A percentile compares a stretch with the other conserved stretches of the same genome.
Conservation (phyloP, 2,888 invertebrate species). For the Glyphotaelius pellucidus region DNA sequence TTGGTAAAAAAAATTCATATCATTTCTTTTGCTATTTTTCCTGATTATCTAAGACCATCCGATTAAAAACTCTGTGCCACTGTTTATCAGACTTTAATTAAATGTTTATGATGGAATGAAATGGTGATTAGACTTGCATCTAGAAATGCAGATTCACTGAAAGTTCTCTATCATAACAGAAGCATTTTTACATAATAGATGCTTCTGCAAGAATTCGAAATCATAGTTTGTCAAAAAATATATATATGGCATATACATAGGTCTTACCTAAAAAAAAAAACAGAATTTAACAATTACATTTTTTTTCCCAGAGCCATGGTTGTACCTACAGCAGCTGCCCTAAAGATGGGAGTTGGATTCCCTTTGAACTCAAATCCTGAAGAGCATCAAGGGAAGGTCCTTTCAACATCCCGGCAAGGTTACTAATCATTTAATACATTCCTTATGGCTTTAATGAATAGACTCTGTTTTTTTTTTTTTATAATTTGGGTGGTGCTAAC, state of each 20-base stretch:
- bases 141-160: not conserved
- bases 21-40: too few relatives aligned
- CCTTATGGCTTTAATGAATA: too few relatives aligned
- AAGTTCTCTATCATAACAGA: not conserved
- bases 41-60: too few relatives aligned
- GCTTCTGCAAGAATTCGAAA: not conserved
- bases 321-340: slow-evolving; percentile 88
- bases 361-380: slow-evolving; percentile 85
- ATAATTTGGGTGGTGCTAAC: too few relatives aligned
- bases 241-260: too few relatives aligned
- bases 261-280: too few relatives aligned
- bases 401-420: slow-evolving; percentile 81
- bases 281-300: not conserved
- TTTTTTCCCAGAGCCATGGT: slow-evolving; percentile 80
- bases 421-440: slow-evolving; percentile 47
- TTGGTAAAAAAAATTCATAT: too few relatives aligned
- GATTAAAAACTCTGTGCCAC: slow-evolving; percentile 10
- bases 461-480: too few relatives aligned
- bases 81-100: not conserved
- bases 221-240: not conserved
- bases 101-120: not conserved
- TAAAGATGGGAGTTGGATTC: slow-evolving; percentile 92
- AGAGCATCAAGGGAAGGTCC: slow-evolving; percentile 83
- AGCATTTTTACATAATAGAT: not conserved
- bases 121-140: not conserved